These are phyloP conservation scores for Armadillidium nasatum DNA, from an alignment of 1,140 invertebrate genomes.

Conservation along the genomic window DNA sequence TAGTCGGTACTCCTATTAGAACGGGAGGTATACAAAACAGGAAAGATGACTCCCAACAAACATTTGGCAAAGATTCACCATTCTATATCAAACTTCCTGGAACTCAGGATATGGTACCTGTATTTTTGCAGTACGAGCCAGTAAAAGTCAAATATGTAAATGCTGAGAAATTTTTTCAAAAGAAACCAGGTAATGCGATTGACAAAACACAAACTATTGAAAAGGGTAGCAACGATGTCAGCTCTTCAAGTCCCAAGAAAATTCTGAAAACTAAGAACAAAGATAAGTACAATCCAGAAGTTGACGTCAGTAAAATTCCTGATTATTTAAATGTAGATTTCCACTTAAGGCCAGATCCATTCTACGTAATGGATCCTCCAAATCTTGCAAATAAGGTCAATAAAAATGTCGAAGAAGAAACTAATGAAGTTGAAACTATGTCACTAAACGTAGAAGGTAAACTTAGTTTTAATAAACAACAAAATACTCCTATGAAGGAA, in stretches of 20 bases:
- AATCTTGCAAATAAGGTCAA: constrained; percentile 9
- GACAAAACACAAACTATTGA: background rate
- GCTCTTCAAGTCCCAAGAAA: background rate
- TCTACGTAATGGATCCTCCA: constrained; percentile 37
- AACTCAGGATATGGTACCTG: constrained; percentile 38
- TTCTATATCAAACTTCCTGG: constrained; percentile 42
- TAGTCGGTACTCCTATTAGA: background rate
- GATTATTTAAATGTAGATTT: constrained; percentile 4
- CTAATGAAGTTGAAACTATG: background rate
- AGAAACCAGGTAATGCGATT: background rate
- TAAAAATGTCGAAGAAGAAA: background rate
- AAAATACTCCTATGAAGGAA: constrained; percentile 27
- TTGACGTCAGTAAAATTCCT: background rate
- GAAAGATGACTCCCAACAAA: constrained; percentile 14
- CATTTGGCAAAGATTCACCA: constrained; percentile 31
- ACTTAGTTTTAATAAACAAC: constrained; percentile 12
- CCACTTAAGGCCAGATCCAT: constrained; percentile 27
- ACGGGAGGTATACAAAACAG: background rate
- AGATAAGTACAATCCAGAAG: background rate
- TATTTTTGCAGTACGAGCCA: constrained; percentile 39
- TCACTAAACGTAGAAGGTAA: constrained; percentile 2
- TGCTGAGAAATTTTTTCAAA: background rate
- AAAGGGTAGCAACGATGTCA: background rate
- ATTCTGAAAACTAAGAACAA: background rate
- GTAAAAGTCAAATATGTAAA: constrained; percentile 39